Base-by-base conservation (phyloP, 2,113 vertebrate species). In the Cygnus atratus region DNA sequence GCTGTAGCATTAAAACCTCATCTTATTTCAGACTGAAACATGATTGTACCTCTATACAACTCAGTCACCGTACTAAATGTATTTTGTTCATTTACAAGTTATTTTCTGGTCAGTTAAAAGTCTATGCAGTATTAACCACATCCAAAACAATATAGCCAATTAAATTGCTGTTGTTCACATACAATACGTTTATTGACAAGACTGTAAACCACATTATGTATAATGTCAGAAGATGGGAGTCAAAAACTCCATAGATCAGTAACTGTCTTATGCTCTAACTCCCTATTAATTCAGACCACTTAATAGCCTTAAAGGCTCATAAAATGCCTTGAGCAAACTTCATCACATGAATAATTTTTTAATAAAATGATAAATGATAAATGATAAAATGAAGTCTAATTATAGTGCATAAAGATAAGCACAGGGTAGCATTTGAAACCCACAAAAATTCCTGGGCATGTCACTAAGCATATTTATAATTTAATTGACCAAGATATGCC, bases 261-360 rank as follows among this genome's bases (percentile, higher is more conserved):
- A 65, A 3, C 8, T 82, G 11, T 19, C 37, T 58, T 50, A 61
- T 5, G 10, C 57, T 46, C 29, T 39, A 54, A 79, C 13, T 14
- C 41, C 33, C 61, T 92, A 62, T 25, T 89, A 91, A 89, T 12
- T 61, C 17, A 63, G 43, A 10, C 22, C 70, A 58, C n/a, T 50
- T 76, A 17, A 68, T 12, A 66, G 58, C 18, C 65, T 87, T 62
- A 79, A 15, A 90, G 37, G 10, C 41, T 84, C 57, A 73, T 62
- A 26, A 87, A 95, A 84, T 58, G 28, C 46, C 71, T 92, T 75
- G 43, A 75, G 82, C 18, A 72, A 97, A 25, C 33, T 92, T 72
- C 39, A 68, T 39, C 43, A 59, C 10, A 9, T 16, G 8, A 78
- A 24, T 29, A 70, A 52, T 25, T 71, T 15, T 65, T 58, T 22